These are phyloP conservation scores for Paracanthobrama guichenoti DNA, from an alignment of 2,113 vertebrate species.

Conservation along the genomic window DNA sequence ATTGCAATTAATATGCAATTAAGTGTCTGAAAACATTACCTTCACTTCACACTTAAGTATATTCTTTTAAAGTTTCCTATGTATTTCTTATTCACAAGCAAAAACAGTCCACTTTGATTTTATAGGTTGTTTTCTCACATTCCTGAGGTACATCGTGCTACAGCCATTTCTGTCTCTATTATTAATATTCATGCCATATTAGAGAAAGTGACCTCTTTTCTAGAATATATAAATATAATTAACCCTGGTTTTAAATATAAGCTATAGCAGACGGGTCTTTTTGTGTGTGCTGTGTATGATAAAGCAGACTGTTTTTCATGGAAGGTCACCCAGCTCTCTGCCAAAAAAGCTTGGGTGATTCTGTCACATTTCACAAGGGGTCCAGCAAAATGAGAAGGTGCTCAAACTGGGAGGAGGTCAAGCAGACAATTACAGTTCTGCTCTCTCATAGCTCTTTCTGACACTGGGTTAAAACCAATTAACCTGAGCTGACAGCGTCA, in stretches of 20 bases:
- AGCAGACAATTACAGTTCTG: not conserved
- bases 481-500: not conserved
- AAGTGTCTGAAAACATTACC: no score
- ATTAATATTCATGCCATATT: constrained; percentile 3
- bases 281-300: not conserved
- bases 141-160: not conserved
- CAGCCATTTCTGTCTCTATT: not conserved
- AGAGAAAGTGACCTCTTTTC: not conserved
- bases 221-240: constrained; percentile 10
- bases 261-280: not conserved
- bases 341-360: not conserved
- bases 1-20: no score
- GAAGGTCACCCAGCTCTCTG: constrained; percentile 10
- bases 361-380: constrained; percentile 15
- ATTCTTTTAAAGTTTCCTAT: no score
- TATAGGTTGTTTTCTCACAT: not conserved
- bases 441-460: constrained; percentile 25
- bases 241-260: not conserved
- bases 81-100: no score
- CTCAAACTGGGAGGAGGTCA: not conserved
- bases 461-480: constrained; percentile 6
- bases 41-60: no score
- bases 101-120: no score
- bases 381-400: not conserved
- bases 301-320: not conserved